These are phyloP conservation scores for Zootoca vivipara DNA, from an alignment of 2,113 vertebrate species.

Conservation along the genomic window DNA sequence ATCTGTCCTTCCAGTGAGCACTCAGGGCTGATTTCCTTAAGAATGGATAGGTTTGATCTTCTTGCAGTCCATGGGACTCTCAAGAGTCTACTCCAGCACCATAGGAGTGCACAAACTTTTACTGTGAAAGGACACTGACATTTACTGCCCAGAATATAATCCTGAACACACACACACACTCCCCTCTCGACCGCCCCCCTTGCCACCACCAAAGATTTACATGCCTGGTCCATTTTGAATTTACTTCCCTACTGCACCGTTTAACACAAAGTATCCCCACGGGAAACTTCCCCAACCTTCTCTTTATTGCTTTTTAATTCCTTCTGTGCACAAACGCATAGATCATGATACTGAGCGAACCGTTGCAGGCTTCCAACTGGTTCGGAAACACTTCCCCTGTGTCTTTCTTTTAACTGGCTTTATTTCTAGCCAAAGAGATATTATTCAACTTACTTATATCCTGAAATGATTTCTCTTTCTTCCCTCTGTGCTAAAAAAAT, in stretches of 20 bases:
- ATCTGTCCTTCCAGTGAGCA: no score
- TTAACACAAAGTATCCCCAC: constrained; percentile 27
- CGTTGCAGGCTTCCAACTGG: neutral
- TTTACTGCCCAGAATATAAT: neutral
- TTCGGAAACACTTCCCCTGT: constrained; percentile 27
- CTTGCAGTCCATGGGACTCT: no score
- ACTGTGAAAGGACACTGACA: neutral
- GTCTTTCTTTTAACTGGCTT: neutral
- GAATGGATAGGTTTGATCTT: no score
- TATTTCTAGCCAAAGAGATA: constrained; percentile 10
- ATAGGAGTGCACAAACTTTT: neutral
- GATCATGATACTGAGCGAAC: constrained; percentile 12
- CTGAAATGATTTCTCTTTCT: constrained; percentile 15
- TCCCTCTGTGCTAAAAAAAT: neutral
- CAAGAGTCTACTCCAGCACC: no score
- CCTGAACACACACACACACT: neutral
- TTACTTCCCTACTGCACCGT: constrained; percentile 39
- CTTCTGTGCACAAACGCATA: neutral
- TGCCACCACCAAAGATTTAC: neutral
- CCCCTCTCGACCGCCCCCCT: no score
- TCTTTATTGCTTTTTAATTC: constrained; percentile 49
- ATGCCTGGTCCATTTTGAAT: constrained; percentile 38
- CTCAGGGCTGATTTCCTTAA: no score
- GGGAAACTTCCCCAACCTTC: neutral
- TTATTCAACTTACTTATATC: neutral